Evolutionary conservation across 2,797 vertebrate genomes (phyloP), one percentile per base, ranked within the genome.

Genomic region (Pseudomugil gertrudae): DNA sequence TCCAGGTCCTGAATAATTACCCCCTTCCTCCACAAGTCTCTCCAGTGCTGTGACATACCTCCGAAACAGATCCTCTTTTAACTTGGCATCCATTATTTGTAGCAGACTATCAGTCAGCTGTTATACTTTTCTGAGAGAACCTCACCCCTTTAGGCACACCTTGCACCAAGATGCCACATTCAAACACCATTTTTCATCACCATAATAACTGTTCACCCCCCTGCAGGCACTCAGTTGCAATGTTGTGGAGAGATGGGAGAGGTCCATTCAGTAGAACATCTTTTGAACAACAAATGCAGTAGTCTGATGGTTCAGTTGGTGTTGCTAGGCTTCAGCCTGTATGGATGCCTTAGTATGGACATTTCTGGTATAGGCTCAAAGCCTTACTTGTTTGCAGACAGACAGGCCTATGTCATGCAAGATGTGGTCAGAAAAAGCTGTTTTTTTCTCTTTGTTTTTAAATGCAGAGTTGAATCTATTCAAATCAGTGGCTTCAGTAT

Each of bases 31-130:
- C 87, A 96, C 91, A 45, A 94, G 94, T 86, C 94, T 94, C 71
- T 99, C 97, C 54, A 98, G 95, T 84, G 95, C 95, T 51, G 95
- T 95, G 83, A 96, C 95, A 79, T 99, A 99, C 92, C 97, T 96
- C 90, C 95, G 94, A 84, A 98, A 99, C 57, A 99, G 93, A 92
- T 99, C 97, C 91, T 99, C 98, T 89, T 96, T 97, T 43, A 98
- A 94, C 93, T 98, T 99, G 74, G 95, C 93, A 96, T 99, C 98
- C 98, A 99, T 99, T 92, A 64, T 91, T 45, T 47, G 78, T 84
- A 89, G 79, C 83, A 77, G 89, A 87, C 88, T 75, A 78, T 80
- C 75, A 85, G 85, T 90, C 85, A 80, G 87, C 80, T 77, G 87
- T 84, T 77, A 73, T 14, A 78, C 75, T 80, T 86, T 79, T 84